Conservation (phyloP, 2,113 vertebrate genomes). For the Pagrus major region DNA sequence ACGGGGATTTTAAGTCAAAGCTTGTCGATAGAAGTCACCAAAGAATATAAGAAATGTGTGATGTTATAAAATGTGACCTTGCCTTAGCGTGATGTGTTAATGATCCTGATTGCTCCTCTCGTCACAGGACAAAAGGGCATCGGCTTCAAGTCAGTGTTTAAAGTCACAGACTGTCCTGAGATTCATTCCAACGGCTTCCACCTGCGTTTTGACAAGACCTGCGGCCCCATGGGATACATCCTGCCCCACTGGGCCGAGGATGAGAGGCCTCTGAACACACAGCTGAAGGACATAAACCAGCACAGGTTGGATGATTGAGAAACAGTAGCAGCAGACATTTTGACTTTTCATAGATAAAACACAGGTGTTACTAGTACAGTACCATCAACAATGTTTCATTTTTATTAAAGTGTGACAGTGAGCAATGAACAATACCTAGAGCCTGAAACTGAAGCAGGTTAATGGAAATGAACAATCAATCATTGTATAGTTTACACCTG, state of each 20-base stretch:
- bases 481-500: too few species aligned
- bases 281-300: constrained; percentile 56
- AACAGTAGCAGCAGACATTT: background rate
- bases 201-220: constrained; percentile 83
- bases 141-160: constrained; percentile 88
- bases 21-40: background rate
- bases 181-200: constrained; percentile 88
- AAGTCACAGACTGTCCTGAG: constrained; percentile 86
- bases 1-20: background rate
- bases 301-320: constrained; percentile 67
- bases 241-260: constrained; percentile 86
- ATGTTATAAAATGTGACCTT: background rate
- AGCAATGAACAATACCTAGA: too few species aligned
- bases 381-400: background rate
- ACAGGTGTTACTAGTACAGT: background rate
- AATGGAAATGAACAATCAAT: too few species aligned
- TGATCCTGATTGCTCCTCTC: background rate
- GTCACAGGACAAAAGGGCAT: constrained; percentile 86
- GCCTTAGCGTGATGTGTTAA: background rate
- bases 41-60: background rate
- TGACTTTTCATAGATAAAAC: background rate
- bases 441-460: too few species aligned
- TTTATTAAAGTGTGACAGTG: background rate
- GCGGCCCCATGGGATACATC: constrained; percentile 87
- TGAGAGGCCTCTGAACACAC: constrained; percentile 62